These are phyloP conservation scores for Drosophila phalerata DNA, from an alignment of 2,888 invertebrate species.

Conservation along the genomic window DNA sequence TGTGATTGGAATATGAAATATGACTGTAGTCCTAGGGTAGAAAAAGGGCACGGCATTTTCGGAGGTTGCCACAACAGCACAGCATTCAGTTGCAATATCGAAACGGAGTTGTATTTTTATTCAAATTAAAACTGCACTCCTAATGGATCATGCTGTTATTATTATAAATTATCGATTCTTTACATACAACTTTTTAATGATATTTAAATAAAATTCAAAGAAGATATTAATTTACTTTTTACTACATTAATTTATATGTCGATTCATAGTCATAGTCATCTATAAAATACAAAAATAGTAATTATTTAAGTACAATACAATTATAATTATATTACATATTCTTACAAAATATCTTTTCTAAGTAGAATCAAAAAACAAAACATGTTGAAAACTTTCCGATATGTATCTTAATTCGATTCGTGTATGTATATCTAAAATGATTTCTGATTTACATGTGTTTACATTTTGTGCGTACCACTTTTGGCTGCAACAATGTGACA, in stretches of 20 bases:
- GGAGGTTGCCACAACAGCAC: background rate
- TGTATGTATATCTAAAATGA: conserved; percentile 45
- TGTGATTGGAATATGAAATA: conserved; percentile 68
- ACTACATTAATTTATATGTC: no score
- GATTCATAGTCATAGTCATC: no score
- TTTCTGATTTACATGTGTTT: conserved; percentile 80
- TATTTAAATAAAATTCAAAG: background rate
- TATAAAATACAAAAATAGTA: no score
- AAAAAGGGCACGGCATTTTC: conserved; percentile 12
- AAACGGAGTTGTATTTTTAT: background rate
- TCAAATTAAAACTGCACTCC: conserved; percentile 12
- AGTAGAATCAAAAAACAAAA: background rate
- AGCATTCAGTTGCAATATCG: background rate
- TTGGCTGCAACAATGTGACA: conserved; percentile 78
- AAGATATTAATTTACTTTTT: background rate
- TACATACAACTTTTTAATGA: background rate
- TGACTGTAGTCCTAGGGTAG: conserved; percentile 22
- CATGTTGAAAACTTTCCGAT: background rate
- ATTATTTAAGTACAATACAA: no score
- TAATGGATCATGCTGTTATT: conserved; percentile 1
- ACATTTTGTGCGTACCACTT: conserved; percentile 68
- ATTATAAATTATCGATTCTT: conserved; percentile 1
- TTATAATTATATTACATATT: background rate
- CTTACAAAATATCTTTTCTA: no score
- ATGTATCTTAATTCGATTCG: conserved; percentile 59